Conservation (phyloP, 2,113 vertebrate genomes). For the Thunnus thynnus region DNA sequence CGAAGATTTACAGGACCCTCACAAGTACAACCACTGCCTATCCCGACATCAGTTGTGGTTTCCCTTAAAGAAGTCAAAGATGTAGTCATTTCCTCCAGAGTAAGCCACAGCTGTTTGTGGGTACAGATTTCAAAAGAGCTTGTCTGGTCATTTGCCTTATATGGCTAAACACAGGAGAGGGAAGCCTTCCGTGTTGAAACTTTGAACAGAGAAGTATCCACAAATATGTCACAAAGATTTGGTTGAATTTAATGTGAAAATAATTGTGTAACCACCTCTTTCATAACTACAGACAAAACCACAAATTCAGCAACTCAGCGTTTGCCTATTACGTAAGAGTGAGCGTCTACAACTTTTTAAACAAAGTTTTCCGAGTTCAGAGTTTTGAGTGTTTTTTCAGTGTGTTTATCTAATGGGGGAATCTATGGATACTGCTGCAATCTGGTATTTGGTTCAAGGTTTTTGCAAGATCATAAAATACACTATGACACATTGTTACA, state of each 20-base stretch:
- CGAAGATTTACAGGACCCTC: constrained; percentile 4
- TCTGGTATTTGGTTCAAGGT: neutral
- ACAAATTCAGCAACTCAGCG: neutral
- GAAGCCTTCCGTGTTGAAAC: neutral
- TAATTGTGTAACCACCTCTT: neutral
- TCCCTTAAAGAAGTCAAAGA: constrained; percentile 38
- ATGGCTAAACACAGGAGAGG: constrained; percentile 20
- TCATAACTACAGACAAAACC: constrained; percentile 6
- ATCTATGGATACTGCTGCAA: neutral
- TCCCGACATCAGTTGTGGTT: constrained; percentile 17
- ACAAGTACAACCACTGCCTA: neutral
- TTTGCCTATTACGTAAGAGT: constrained; percentile 10
- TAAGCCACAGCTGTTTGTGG: constrained; percentile 52
- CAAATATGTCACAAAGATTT: neutral
- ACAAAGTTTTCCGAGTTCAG: neutral
- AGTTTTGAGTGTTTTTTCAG: neutral
- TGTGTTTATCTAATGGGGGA: neutral
- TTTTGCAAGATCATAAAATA: neutral
- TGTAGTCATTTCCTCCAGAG: constrained; percentile 46
- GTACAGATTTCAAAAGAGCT: constrained; percentile 35
- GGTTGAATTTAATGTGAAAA: neutral
- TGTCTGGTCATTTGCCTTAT: constrained; percentile 38
- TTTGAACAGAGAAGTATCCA: neutral
- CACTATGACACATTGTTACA: constrained; percentile 13
- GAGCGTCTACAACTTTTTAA: neutral